phyloP scores from a whole-genome alignment of 1,140 invertebrate genomes.

The Tigriopus japonicus region DNA sequence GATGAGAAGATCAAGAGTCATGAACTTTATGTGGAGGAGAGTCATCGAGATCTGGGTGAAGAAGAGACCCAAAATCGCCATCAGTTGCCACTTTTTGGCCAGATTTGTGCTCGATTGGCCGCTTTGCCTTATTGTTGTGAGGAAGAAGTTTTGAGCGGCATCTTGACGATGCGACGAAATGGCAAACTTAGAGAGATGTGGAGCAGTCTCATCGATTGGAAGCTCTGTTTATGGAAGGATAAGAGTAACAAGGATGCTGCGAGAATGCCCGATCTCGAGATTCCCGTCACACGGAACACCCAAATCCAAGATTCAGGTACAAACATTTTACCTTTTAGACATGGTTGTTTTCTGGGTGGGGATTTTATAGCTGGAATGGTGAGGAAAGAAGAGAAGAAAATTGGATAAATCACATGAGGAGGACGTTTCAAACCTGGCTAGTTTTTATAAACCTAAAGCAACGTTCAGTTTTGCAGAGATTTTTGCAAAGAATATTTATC shows the following conservation, averaged over 20 bases:
- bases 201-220: constrained; percentile 22
- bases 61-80: constrained; percentile 26
- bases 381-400: too few species aligned
- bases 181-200: constrained; percentile 20
- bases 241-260: constrained; percentile 2
- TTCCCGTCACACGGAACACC: background rate
- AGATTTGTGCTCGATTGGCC: constrained; percentile 49
- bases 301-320: background rate
- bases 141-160: constrained; percentile 34
- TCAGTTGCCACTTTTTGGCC: constrained; percentile 43
- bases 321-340: too few species aligned
- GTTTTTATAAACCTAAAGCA: too few species aligned
- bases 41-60: constrained; percentile 24
- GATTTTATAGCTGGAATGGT: too few species aligned
- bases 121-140: constrained; percentile 41
- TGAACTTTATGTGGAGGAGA: constrained; percentile 24
- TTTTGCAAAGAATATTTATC: too few species aligned
- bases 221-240: constrained; percentile 20
- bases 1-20: constrained; percentile 26
- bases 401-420: too few species aligned
- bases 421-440: too few species aligned
- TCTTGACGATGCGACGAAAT: constrained; percentile 29
- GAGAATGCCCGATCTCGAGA: background rate
- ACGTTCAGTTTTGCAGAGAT: too few species aligned
- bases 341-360: too few species aligned